phyloP scores from a whole-genome alignment of 2,113 vertebrate species.

The Ophthalmotilapia sp. region DNA sequence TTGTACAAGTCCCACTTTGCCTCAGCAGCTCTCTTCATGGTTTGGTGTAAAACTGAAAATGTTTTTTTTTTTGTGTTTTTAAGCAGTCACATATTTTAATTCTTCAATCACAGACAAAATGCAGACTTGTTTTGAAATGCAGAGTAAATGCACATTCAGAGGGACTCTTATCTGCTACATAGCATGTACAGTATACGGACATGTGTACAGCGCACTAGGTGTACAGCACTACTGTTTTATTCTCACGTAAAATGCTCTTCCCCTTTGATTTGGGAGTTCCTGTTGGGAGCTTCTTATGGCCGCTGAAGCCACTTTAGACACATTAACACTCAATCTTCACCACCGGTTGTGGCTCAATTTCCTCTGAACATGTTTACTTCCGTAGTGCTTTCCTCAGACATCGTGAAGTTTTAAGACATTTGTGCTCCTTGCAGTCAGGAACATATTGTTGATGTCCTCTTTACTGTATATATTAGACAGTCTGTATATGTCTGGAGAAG shows the following conservation, averaged over 20 bases:
- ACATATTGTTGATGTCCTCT: slow-evolving; percentile 1
- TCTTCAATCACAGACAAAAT: background rate
- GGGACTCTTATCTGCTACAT: background rate
- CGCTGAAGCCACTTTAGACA: too few relatives aligned
- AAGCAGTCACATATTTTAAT: background rate
- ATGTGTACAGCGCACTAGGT: background rate
- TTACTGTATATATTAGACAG: slow-evolving; percentile 1
- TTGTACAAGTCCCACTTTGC: background rate
- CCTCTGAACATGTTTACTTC: background rate
- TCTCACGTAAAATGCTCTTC: background rate
- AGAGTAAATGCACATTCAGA: background rate
- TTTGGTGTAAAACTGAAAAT: background rate
- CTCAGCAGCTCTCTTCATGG: background rate
- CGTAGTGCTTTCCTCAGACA: background rate
- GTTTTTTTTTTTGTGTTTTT: background rate
- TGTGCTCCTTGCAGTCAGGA: background rate
- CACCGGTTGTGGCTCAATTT: background rate
- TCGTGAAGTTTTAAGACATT: background rate
- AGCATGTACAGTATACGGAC: background rate
- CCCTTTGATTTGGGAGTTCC: background rate
- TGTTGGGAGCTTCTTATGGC: background rate
- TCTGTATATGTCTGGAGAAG: slow-evolving; percentile 5
- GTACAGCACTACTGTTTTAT: background rate
- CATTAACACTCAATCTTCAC: background rate
- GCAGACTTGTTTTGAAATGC: background rate